Evolutionary conservation across 2,797 vertebrate genomes (phyloP).

Genomic region (Danio albolineatus): DNA sequence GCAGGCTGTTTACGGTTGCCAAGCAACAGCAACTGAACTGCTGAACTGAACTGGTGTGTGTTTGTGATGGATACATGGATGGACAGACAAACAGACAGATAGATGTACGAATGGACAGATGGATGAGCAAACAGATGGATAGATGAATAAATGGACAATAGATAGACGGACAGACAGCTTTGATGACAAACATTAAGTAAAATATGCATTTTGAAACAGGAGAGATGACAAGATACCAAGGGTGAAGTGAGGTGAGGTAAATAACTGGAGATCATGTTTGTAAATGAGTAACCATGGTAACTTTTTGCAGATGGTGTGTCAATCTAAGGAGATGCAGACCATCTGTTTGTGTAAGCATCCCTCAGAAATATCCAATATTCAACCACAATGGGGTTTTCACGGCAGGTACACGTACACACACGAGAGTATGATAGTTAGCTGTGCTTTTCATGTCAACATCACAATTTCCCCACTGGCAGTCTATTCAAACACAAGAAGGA

Average conservation of each 20-base stretch:
- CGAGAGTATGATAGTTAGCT: neutral
- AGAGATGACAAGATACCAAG: neutral
- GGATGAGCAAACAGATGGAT: too few relatives aligned
- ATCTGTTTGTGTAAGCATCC: constrained; percentile 50
- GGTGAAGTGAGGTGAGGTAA: constrained; percentile 12
- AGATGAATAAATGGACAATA: too few relatives aligned
- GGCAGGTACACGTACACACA: constrained; percentile 5
- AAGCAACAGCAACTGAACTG: neutral
- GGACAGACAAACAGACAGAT: too few relatives aligned
- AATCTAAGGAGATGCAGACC: constrained; percentile 41
- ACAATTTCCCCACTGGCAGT: neutral
- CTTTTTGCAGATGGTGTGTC: constrained; percentile 45
- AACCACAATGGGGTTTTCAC: constrained; percentile 11
- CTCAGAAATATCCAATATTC: constrained; percentile 21
- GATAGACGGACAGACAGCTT: too few relatives aligned
- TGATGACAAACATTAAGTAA: neutral
- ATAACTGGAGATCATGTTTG: constrained; percentile 23
- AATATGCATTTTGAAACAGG: too few relatives aligned
- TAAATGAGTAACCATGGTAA: constrained; percentile 45
- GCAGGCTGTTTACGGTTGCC: neutral
- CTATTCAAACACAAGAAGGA: neutral
- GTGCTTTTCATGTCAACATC: constrained; percentile 4
- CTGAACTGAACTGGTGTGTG: neutral
- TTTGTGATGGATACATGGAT: neutral
- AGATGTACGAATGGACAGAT: too few relatives aligned